Evolutionary conservation across 2,797 vertebrate genomes (phyloP).

Genomic region (Micropoecilia bifurca): DNA sequence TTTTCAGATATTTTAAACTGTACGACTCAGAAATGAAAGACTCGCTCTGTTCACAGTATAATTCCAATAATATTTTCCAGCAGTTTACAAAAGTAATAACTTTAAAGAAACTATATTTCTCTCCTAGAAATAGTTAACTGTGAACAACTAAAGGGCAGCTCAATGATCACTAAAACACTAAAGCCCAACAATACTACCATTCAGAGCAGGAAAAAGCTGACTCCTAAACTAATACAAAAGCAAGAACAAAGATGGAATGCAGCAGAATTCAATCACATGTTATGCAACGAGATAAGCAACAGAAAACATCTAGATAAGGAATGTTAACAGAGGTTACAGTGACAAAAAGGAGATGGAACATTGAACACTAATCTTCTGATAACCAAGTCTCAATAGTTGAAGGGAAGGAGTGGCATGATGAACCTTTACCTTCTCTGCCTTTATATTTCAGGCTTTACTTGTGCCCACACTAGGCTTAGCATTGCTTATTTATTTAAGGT

Average conservation of each 20-base stretch:
- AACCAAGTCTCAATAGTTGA: neutral
- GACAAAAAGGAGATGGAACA: neutral
- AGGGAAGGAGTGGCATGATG: neutral
- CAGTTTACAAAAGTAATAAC: neutral
- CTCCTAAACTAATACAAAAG: neutral
- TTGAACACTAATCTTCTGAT: neutral
- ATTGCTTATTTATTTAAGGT: too few relatives aligned
- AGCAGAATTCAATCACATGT: neutral
- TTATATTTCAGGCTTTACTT: conserved; percentile 25
- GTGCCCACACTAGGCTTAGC: too few relatives aligned
- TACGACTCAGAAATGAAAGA: neutral
- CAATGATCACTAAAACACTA: neutral
- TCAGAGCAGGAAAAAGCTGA: neutral
- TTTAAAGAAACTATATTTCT: too few relatives aligned
- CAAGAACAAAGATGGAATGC: neutral
- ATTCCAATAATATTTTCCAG: neutral
- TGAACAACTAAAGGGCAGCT: neutral
- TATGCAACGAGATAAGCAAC: neutral
- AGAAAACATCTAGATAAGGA: neutral
- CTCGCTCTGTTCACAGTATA: neutral
- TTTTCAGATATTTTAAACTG: neutral
- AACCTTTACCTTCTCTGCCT: conserved; percentile 44
- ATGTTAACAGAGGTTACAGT: neutral
- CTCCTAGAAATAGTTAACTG: too few relatives aligned
- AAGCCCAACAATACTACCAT: neutral